phyloP scores from a whole-genome alignment of 23 tunicate species.

The Ascidia mentula region DNA sequence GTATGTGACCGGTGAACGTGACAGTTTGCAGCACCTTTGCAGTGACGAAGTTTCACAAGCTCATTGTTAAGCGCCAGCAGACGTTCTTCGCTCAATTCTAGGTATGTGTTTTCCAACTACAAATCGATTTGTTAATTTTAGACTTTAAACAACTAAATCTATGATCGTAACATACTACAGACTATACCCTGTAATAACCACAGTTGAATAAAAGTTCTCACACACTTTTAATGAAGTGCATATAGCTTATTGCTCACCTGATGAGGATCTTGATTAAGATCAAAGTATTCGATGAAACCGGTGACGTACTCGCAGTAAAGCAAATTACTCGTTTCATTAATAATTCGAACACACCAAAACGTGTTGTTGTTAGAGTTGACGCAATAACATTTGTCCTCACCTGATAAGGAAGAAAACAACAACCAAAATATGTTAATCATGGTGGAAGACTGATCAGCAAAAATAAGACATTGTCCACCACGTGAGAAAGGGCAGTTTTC shows the following conservation, averaged over 20 bases:
- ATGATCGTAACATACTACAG: too few relatives aligned
- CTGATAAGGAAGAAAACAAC: constrained; percentile 25
- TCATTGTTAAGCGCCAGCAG: constrained; percentile 37
- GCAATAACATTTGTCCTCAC: constrained; percentile 90
- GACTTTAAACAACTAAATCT: too few relatives aligned
- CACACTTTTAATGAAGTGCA: too few relatives aligned
- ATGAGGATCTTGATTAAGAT: constrained; percentile 68
- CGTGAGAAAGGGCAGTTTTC: too few relatives aligned
- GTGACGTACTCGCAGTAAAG: constrained; percentile 95
- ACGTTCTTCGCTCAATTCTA: constrained; percentile 5
- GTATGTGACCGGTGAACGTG: constrained; percentile 21
- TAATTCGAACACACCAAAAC: constrained; percentile 92
- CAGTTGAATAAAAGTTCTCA: too few relatives aligned
- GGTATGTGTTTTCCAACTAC: constrained; percentile 55
- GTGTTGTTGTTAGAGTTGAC: constrained; percentile 86
- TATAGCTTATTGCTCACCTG: constrained; percentile 76
- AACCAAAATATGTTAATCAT: background rate
- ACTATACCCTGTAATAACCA: too few relatives aligned
- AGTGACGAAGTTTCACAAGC: constrained; percentile 56
- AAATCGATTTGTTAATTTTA: too few relatives aligned
- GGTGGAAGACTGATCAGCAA: too few relatives aligned
- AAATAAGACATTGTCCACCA: too few relatives aligned
- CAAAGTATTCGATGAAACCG: constrained; percentile 77
- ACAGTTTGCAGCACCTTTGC: constrained; percentile 70
- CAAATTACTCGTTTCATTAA: constrained; percentile 73